These are phyloP conservation scores for Pantelozetes paolii DNA, from an alignment of 2,888 invertebrate genomes.

Conservation along the genomic window DNA sequence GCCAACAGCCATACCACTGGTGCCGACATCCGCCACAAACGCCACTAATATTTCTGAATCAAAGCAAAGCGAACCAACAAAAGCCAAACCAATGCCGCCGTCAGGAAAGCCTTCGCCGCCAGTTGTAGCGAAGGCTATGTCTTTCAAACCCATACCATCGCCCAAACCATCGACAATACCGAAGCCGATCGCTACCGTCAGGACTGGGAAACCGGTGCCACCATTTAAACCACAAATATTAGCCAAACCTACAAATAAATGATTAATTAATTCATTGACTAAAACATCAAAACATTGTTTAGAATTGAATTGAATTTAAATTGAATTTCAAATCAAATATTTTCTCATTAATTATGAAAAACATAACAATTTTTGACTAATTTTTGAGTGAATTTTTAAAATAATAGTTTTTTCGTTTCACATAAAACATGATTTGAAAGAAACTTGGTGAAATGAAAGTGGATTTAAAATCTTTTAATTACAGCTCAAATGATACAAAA, in stretches of 20 bases:
- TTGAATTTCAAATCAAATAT: too few species aligned
- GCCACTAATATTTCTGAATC: background rate
- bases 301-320: too few species aligned
- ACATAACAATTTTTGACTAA: too few species aligned
- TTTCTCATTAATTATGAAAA: too few species aligned
- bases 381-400: too few species aligned
- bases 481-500: too few species aligned
- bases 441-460: too few species aligned
- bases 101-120: conserved; percentile 18
- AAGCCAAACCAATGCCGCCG: background rate
- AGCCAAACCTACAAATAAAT: conserved; percentile 1
- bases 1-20: background rate
- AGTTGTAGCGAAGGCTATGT: background rate
- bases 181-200: background rate
- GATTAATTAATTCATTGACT: background rate
- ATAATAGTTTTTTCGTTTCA: too few species aligned
- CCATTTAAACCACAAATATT: conserved; percentile 18
- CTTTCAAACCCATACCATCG: background rate
- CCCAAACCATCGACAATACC: conserved; percentile 26
- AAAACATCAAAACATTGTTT: background rate
- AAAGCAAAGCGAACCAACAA: background rate
- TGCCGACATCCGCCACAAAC: background rate
- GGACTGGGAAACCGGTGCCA: background rate
- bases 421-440: too few species aligned
- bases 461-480: too few species aligned